Evolutionary conservation across 2,888 invertebrate genomes (phyloP).

Genomic region (Lycaena phlaeas): DNA sequence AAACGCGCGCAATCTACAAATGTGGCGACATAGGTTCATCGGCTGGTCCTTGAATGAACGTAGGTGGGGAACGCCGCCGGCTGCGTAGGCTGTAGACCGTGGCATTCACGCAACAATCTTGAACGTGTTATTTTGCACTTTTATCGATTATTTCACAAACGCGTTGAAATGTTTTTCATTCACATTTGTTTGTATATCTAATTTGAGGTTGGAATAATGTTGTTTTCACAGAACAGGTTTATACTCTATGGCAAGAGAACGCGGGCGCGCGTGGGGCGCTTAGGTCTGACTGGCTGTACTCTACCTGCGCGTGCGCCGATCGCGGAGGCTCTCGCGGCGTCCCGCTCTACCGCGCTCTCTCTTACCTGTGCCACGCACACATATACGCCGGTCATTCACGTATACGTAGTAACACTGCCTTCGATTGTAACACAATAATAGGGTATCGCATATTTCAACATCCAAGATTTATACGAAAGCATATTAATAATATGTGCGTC

Average conservation of each 20-base stretch:
- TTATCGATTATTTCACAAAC: slow-evolving; percentile 16
- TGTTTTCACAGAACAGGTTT: slow-evolving; percentile 39
- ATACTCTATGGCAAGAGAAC: slow-evolving; percentile 31
- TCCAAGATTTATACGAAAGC: slow-evolving; percentile 4
- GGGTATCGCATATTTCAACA: not conserved
- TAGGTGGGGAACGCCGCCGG: slow-evolving; percentile 64
- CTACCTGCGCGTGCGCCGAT: slow-evolving; percentile 39
- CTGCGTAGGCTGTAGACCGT: slow-evolving; percentile 65
- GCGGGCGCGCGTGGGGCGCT: slow-evolving; percentile 55
- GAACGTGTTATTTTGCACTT: slow-evolving; percentile 20
- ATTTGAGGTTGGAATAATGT: slow-evolving; percentile 30
- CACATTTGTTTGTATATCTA: slow-evolving; percentile 13
- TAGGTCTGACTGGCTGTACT: slow-evolving; percentile 40
- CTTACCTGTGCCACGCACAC: slow-evolving; percentile 32
- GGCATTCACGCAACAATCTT: slow-evolving; percentile 63
- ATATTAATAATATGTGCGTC: not conserved
- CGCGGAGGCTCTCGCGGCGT: slow-evolving; percentile 41
- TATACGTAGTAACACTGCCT: slow-evolving; percentile 8
- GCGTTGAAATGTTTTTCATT: slow-evolving; percentile 9
- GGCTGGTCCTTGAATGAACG: slow-evolving; percentile 67
- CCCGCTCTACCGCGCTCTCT: slow-evolving; percentile 43
- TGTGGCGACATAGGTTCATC: slow-evolving; percentile 56
- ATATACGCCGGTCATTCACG: slow-evolving; percentile 13
- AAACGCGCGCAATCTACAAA: slow-evolving; percentile 42
- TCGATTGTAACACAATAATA: not conserved